Evolutionary conservation across 2,797 vertebrate genomes (phyloP), one percentile per base, ranked within the genome.

Genomic region (Melanotaenia nigrans): DNA sequence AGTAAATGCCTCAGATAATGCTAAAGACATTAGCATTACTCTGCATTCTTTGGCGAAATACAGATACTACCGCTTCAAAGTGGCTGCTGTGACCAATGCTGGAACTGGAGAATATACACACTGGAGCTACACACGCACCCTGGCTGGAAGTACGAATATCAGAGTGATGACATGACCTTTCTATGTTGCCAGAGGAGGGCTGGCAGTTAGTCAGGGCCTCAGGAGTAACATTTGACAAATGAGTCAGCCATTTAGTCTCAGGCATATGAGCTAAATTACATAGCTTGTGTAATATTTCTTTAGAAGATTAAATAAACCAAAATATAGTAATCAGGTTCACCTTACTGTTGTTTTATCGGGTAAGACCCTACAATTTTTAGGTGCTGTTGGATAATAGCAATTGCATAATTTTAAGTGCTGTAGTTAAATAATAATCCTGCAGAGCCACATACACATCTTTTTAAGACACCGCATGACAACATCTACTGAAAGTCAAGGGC

Each of bases 31-130:
- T 78, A 93, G 92, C 74, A 75, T 95, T 75, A 97, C 94, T 1
- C 85, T 98, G 1, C 77, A 92, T 18, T 93, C 92, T 51, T 81
- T 99, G 75, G 94, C 93, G 53, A 98, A 97, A 91, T 98, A 96
- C 91, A 95, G 96, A 87, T 93, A 90, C 89, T 99, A 99, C 85
- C 94, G 96, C 84, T 96, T 99, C 92, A 95, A 94, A 58, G 90
- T 98, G 81, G 94, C 95, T 30, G 98, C 97, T 6, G 95, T 96
- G 78, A 99, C 97, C 0, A 96, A 90, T 3, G 96, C 94, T 3
- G 98, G 97, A 60, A 94, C 95, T 32, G 96, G 98, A 65, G 92
- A 93, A 45, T 90, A 95, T 65, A 96, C 97, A 5, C 66, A 65
- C 2, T 99, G 98, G 98, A 95, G 92, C 78, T 93, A 95, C 60